Base-by-base conservation (phyloP, 1,140 invertebrate species). In the Teleopsis dalmanni region DNA sequence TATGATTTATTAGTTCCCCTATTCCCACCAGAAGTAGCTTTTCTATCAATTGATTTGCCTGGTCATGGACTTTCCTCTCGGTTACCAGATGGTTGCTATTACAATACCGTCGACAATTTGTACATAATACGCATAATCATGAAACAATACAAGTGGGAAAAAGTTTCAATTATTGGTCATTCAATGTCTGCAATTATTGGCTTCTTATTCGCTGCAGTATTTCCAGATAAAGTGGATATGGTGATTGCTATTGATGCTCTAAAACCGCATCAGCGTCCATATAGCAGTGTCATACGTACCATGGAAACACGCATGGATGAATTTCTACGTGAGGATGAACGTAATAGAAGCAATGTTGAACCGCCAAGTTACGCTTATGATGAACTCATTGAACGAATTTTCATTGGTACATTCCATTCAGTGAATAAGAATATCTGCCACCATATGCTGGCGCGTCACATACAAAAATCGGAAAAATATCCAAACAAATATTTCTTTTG, bases 11-110 rank as follows among this genome's bases (percentile, higher is more conserved):
- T 88, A 13, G 76, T 80, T 23, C 81, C 82, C 11, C 60, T 81
- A 23, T 59, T 88, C 13, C 70, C 75, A 18, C 63, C 75, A 19
- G 70, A 83, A 47, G 61, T 78, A 5, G 74, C 79, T 3, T 75
- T 84, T 51, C 63, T 88, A 4, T 78, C 83, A 0, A 73, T 87
- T n/a, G 85, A 87, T 66, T 75, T 84, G 27, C 83, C 82, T 0
- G 83, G 67, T 3, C 85, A 88, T 71, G 87, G 87, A 2, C 59
- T 77, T 9, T 88, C 85, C 3, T 81, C 81, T 2, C 79, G 79
- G 59, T 57, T 79, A 46, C 83, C 84, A 4, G 57, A 70, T 46
- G 86, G 77, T 68, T 73, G 77, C 50, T 73, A 74, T 44, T 88
- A 87, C 57, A 73, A 78, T 56, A 72, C 69, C 4, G 73, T 78